Percentiles rank a stretch among this genome's conserved stretches.
These are phyloP conservation scores for Euplexia lucipara DNA, from an alignment of 2,888 invertebrate species.

Conservation along the genomic window DNA sequence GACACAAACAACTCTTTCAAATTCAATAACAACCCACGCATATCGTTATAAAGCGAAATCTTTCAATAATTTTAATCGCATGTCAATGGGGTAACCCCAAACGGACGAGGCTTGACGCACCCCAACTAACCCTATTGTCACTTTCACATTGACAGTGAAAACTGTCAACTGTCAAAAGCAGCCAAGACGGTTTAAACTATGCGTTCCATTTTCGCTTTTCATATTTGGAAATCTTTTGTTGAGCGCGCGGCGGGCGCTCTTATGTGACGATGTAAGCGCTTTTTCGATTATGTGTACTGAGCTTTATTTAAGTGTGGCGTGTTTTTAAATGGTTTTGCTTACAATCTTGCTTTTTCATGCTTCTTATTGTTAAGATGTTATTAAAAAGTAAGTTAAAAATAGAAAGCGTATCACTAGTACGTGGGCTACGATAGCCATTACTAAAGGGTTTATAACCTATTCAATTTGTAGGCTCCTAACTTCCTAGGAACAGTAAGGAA, in stretches of 20 bases:
- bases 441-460: no score
- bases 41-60: constrained; percentile 74
- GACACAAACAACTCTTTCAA: constrained; percentile 79
- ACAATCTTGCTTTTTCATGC: constrained; percentile 14
- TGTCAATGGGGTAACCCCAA: constrained; percentile 82
- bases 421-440: not conserved
- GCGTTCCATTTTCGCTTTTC: constrained; percentile 85
- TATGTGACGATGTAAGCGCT: constrained; percentile 67
- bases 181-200: constrained; percentile 90
- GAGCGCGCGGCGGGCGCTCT: constrained; percentile 73
- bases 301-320: constrained; percentile 66
- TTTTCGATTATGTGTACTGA: constrained; percentile 66
- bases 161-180: constrained; percentile 91
- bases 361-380: constrained; percentile 15
- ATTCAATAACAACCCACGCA: constrained; percentile 73
- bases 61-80: constrained; percentile 89
- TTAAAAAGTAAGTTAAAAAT: not conserved
- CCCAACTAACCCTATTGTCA: constrained; percentile 87
- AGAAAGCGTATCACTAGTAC: not conserved
- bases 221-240: constrained; percentile 83
- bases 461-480: no score
- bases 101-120: constrained; percentile 81
- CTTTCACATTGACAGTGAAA: constrained; percentile 84
- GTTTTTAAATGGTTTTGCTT: constrained; percentile 42
- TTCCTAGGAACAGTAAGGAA: no score